phyloP scores from a whole-genome alignment of 2,888 invertebrate genomes.

The Copidosoma aretas region DNA sequence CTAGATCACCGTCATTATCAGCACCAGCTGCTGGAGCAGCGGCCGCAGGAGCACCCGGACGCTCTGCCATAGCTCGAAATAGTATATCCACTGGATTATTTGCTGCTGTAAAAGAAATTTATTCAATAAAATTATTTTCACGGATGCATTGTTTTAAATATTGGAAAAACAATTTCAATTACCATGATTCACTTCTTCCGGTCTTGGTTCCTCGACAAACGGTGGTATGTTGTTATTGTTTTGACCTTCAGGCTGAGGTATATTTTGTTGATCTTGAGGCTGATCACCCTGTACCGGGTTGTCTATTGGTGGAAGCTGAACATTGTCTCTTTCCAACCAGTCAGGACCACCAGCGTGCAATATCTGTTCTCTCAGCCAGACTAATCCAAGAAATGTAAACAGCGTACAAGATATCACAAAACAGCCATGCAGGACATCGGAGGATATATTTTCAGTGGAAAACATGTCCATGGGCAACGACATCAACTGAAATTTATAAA shows the following conservation, averaged over 20 bases:
- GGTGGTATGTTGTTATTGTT: constrained; percentile 62
- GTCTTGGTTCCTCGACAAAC: constrained; percentile 56
- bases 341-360: constrained; percentile 96
- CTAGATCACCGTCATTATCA: constrained; percentile 42
- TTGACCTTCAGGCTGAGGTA: constrained; percentile 50
- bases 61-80: constrained; percentile 37
- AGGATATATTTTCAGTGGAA: constrained; percentile 89
- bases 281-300: constrained; percentile 57
- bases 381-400: constrained; percentile 93
- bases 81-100: constrained; percentile 34
- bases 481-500: constrained; percentile 63
- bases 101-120: constrained; percentile 6
- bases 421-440: constrained; percentile 95
- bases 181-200: constrained; percentile 52
- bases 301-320: constrained; percentile 62
- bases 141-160: too few relatives aligned
- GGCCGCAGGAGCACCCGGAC: constrained; percentile 18
- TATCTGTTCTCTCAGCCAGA: constrained; percentile 98
- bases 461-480: constrained; percentile 90
- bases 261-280: constrained; percentile 48
- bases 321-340: constrained; percentile 84
- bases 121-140: background rate
- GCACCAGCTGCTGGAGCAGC: constrained; percentile 5
- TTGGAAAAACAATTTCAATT: background rate
- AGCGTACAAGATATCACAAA: constrained; percentile 96